Percentiles rank a stretch among this genome's conserved stretches.
Evolutionary conservation across 1,140 invertebrate species (phyloP).

Genomic region (Homarus americanus): DNA sequence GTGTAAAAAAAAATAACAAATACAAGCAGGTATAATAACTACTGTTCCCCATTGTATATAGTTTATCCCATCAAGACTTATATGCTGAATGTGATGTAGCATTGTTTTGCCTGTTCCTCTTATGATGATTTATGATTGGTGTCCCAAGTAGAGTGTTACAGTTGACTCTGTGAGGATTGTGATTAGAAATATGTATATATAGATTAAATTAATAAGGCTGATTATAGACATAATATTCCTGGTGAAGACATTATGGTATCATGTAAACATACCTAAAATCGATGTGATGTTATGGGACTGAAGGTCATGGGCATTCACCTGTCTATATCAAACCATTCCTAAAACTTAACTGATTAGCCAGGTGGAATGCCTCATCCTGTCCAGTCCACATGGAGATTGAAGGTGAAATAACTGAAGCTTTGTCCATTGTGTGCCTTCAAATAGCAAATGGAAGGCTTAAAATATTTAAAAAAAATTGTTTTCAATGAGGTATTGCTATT

Average conservation of each 20-base stretch:
- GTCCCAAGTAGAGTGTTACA: constrained; percentile 48
- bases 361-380: constrained; percentile 11
- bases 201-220: constrained; percentile 50
- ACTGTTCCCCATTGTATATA: constrained; percentile 56
- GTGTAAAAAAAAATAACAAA: constrained; percentile 32
- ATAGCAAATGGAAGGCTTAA: constrained; percentile 60
- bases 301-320: constrained; percentile 32
- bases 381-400: constrained; percentile 28
- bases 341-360: constrained; percentile 54
- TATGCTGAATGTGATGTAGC: constrained; percentile 67
- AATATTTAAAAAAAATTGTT: constrained; percentile 51
- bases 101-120: constrained; percentile 69
- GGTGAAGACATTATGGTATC: constrained; percentile 50
- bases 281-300: constrained; percentile 45
- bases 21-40: constrained; percentile 13
- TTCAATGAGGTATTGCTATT: constrained; percentile 64
- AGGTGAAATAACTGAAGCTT: constrained; percentile 62
- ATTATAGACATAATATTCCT: constrained; percentile 60
- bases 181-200: constrained; percentile 70
- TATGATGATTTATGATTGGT: constrained; percentile 62
- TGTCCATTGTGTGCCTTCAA: constrained; percentile 72
- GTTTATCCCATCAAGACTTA: constrained; percentile 56
- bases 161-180: constrained; percentile 54
- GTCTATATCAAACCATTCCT: constrained; percentile 67
- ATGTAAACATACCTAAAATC: constrained; percentile 45